A percentile compares a stretch with the other conserved stretches of the same genome.
Evolutionary conservation across 2,797 vertebrate species (phyloP).

Genomic region (Adelosebastes latens): DNA sequence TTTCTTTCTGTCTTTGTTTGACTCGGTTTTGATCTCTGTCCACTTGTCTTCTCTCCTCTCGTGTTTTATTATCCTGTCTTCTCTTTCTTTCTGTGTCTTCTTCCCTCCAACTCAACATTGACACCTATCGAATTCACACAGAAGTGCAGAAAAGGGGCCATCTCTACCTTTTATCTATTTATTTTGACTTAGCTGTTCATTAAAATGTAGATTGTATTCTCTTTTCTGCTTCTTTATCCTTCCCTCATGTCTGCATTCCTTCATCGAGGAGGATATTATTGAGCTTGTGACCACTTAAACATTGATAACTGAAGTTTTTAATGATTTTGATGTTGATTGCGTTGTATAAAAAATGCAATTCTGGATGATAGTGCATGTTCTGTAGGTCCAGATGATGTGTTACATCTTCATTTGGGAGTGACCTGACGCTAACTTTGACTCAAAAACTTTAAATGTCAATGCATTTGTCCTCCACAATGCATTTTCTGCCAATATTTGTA

Average conservation of each 20-base stretch:
- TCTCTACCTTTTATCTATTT: background rate
- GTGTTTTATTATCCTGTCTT: background rate
- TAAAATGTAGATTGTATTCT: background rate
- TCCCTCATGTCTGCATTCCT: background rate
- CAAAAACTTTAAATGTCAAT: constrained; percentile 29
- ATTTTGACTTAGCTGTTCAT: background rate
- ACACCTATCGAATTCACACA: constrained; percentile 33
- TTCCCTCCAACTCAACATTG: constrained; percentile 43
- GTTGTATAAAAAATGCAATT: background rate
- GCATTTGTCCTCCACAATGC: constrained; percentile 13
- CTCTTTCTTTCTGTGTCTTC: background rate
- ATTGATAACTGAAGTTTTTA: background rate
- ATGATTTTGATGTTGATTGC: background rate
- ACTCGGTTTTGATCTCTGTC: constrained; percentile 28
- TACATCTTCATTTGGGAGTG: background rate
- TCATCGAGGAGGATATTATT: constrained; percentile 9
- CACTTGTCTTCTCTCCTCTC: constrained; percentile 7
- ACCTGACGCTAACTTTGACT: background rate
- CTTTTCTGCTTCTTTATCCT: background rate
- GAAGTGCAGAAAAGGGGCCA: constrained; percentile 15
- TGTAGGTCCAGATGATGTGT: background rate
- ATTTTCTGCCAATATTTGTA: constrained; percentile 40
- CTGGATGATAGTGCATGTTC: background rate
- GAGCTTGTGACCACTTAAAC: constrained; percentile 12
- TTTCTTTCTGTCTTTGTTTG: constrained; percentile 10